Base-by-base conservation (phyloP, 2,113 vertebrate species). In the Lophochroa leadbeateri region DNA sequence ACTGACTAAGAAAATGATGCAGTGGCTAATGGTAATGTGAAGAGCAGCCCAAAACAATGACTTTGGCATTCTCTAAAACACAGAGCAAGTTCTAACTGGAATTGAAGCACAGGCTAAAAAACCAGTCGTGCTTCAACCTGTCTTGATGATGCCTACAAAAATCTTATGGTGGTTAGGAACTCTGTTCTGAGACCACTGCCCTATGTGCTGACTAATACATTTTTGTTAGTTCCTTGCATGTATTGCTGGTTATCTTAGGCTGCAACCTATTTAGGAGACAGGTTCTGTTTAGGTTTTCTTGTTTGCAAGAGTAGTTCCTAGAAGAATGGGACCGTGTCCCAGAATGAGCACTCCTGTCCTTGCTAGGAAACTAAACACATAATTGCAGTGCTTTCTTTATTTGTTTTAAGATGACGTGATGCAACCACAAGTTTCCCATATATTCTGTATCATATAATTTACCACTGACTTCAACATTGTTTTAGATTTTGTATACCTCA, bases 51-150 rank as follows among this genome's bases (percentile, higher is more conserved):
- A 31, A 90, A 95, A 91, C 69, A 67, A 72, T 81, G 11, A 93
- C 55, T 82, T 57, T 20, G 71, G 18, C 58, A 57, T 92, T 84
- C 57, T 70, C 92, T 88, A 70, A 92, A 94, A 86, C 61, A 63
- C 58, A 71, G 86, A 77, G 39, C 96, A 84, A 91, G 95, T 94
- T 76, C 76, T 65, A 86, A 92, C 94, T 79, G 82, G 95, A 87
- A 91, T 19, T 84, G 74, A 92, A 84, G 86, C 4, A 7, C 47
- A 65, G 67, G 67, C 86, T 82, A 71, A 86, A 92, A 92, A 67
- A 10, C 2, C 43, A 83, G 75, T 87, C 11, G 13, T 92, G 96
- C 93, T 77, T 94, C 80, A 90, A 21, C 33, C 0, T 63, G 75
- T 88, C 88, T 61, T 52, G 47, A 92, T 94, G 86, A 88, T 93